Base-by-base conservation (phyloP, 2,113 vertebrate species). In the Lanius collurio region DNA sequence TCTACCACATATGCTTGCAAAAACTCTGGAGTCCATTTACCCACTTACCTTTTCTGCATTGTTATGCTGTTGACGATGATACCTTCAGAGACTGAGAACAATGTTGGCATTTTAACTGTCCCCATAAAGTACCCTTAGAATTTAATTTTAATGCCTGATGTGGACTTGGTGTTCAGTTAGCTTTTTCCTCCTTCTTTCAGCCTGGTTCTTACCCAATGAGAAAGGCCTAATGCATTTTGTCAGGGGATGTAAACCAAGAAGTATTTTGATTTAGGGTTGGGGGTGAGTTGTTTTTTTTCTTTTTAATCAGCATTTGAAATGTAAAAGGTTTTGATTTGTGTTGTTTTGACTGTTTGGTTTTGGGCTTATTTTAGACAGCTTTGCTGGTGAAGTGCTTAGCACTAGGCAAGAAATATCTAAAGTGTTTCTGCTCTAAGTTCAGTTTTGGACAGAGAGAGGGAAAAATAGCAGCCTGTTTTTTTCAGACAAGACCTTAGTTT, bases 21-120 rank as follows among this genome's bases (percentile, higher is more conserved):
- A n/a, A 78, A 30, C 28, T 55, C 19, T 44, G 42, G n/a, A 17
- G 18, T 64, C 30, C 27, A 3, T 55, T 62, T 42, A 23, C 31
- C 37, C 28, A 1, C 16, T 44, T 47, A 37, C 37, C 7, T 79
- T 96, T 12, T 13, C 31, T 67, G 4, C 11, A 1, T 23, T 26
- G 27, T 44, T 83, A 1, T 2, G 8, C 49, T 71, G 53, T 21
- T 87, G 39, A 5, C 1, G 1, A 17, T 55, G 16, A 1, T n/a
- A 65, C 60, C 21, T 46, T 78, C 42, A 82, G 47, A 63, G n/a
- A 37, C 28, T 6, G 9, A 69, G 71, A 89, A 18, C 15, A 10
- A 2, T 15, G 24, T 6, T 82, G 57, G 15, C 33, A 12, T 94
- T 93, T 82, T 62, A 60, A 30, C 30, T 93, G 53, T 44, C 30